phyloP scores from a whole-genome alignment of 1,140 invertebrate species.

The Heliconius melpomene region DNA sequence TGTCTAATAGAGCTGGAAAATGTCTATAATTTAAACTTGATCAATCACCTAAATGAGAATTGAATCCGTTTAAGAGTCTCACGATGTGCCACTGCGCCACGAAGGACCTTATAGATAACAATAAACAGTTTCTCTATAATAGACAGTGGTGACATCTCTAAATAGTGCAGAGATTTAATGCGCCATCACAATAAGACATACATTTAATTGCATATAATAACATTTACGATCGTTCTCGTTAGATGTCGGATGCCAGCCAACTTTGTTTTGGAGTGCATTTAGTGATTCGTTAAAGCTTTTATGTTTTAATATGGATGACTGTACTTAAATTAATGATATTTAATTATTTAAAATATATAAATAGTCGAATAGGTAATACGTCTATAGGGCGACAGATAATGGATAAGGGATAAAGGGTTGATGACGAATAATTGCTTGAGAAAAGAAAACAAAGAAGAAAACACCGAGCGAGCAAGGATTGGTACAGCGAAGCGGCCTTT shows the following conservation, averaged over 20 bases:
- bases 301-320: background rate
- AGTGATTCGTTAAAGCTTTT: background rate
- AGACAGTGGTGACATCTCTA: constrained; percentile 25
- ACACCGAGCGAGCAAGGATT: too few species aligned
- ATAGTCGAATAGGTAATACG: too few species aligned
- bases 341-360: too few species aligned
- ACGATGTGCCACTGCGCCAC: background rate
- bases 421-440: too few species aligned
- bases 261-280: background rate
- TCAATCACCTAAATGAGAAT: background rate
- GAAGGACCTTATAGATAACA: too few species aligned
- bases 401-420: too few species aligned
- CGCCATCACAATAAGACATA: background rate
- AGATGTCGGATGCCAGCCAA: constrained; percentile 27
- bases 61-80: background rate
- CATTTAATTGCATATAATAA: constrained; percentile 20
- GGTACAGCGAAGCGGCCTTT: too few species aligned
- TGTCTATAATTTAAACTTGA: background rate
- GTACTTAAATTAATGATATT: too few species aligned
- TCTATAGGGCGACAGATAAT: too few species aligned
- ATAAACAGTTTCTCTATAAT: background rate
- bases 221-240: constrained; percentile 22
- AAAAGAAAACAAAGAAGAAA: too few species aligned
- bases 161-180: constrained; percentile 19
- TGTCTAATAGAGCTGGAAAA: background rate